Conservation (phyloP, 2,888 invertebrate genomes). For the Lordiphosa andalusiaca region DNA sequence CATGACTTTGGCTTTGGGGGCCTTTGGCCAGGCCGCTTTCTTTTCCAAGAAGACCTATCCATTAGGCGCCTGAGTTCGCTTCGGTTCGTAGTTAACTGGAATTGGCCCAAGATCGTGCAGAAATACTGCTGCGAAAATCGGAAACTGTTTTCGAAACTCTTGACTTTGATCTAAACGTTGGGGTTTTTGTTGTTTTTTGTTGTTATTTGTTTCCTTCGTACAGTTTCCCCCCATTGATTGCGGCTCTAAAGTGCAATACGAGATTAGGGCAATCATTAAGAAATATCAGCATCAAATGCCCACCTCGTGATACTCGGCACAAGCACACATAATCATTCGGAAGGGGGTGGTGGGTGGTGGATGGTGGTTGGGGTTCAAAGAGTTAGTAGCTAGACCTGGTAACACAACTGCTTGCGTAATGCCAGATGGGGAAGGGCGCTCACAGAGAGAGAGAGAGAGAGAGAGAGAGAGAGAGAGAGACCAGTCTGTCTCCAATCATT, state of each 20-base stretch:
- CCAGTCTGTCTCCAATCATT: background rate
- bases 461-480: too few species aligned
- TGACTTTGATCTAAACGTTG: constrained; percentile 8
- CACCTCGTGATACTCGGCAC: constrained; percentile 9
- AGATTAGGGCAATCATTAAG: constrained; percentile 5
- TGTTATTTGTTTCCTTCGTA: background rate
- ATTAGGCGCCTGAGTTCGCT: constrained; percentile 72
- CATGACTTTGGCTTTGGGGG: constrained; percentile 42
- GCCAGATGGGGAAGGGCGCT: too few species aligned
- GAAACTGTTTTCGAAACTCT: background rate
- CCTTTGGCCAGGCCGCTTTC: constrained; percentile 66
- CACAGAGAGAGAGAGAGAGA: too few species aligned
- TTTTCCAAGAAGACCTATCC: constrained; percentile 73
- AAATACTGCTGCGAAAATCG: constrained; percentile 18
- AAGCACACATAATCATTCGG: background rate
- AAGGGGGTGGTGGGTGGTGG: background rate
- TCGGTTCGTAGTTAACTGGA: constrained; percentile 62
- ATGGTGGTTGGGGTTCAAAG: constrained; percentile 4
- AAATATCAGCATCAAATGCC: constrained; percentile 7
- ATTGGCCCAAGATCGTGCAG: constrained; percentile 32
- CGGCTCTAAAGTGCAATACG: constrained; percentile 1
- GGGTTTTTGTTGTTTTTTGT: background rate
- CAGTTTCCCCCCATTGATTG: constrained; percentile 3
- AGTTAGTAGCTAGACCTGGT: constrained; percentile 8
- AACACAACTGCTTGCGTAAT: too few species aligned